Evolutionary conservation across 2,113 vertebrate species (phyloP), one percentile per base, ranked within the genome.

Genomic region (Suricata suricatta): DNA sequence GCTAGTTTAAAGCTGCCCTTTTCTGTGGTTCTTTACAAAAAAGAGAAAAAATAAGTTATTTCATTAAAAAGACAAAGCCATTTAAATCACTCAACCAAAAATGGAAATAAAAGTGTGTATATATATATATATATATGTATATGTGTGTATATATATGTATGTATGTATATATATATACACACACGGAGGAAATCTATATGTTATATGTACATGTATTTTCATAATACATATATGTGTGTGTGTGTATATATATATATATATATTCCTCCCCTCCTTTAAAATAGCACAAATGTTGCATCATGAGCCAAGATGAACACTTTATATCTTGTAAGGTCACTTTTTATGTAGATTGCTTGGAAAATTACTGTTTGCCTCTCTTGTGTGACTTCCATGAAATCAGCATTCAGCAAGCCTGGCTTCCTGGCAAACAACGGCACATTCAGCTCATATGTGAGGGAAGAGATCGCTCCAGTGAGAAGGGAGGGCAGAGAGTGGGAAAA

Each of bases 361-460:
- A 47, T 89, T 35, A 41, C 93, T 71, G 47, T 97, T 97, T 77
- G 68, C 90, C 81, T 97, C 92, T 98, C 93, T 96, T 98, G 94
- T 98, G 94, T 64, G 54, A 95, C 95, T 98, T 98, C 88, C 96
- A 96, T 97, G 97, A 98, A 98, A 97, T 96, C 89, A 97, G 97
- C 97, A 98, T 97, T 98, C 98, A 99, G 95, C 74, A 91, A 92
- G 88, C 79, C 94, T 97, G 97, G 85, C 85, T 98, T 98, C 98
- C 97, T 93, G 86, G 50, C 76, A 98, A 97, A 98, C 97, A 99
- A 98, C 2, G 21, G 88, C 96, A 98, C 98, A 99, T 98, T 99
- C 97, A 98, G 97, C 60, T 98, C 94, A 72, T 44, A 97, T 81
- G 96, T 96, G 97, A 98, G 81, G 81, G 50, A 33, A 93, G 93